These are phyloP conservation scores for Oryzias javanicus DNA, from an alignment of 2,113 vertebrate species.

Conservation along the genomic window DNA sequence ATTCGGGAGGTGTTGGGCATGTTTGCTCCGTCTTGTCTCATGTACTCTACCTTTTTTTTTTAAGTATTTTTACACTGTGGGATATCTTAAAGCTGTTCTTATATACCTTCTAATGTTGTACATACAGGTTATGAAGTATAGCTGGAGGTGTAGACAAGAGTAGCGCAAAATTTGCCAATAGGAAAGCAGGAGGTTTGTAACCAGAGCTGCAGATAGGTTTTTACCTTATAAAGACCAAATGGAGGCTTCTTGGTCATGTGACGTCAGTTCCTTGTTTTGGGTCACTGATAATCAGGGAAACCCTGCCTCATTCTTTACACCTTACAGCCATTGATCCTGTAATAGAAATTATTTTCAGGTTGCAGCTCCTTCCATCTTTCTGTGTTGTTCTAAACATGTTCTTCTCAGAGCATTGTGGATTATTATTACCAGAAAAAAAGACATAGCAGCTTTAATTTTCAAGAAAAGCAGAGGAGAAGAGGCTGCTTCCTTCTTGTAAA, in stretches of 20 bases:
- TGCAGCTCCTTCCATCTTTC: no score
- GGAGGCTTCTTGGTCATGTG: constrained; percentile 9
- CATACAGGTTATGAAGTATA: constrained; percentile 11
- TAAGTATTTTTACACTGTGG: constrained; percentile 4
- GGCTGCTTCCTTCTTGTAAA: no score
- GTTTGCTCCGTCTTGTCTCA: constrained; percentile 11
- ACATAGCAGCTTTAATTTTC: no score
- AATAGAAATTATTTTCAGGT: not conserved
- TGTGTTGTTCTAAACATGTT: no score
- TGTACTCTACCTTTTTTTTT: not conserved
- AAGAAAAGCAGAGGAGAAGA: no score
- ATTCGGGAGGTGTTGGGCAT: constrained; percentile 57
- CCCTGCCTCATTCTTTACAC: constrained; percentile 13
- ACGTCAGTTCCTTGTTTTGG: not conserved
- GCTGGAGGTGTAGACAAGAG: constrained; percentile 18
- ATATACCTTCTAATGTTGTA: constrained; percentile 49
- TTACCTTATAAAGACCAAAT: constrained; percentile 60
- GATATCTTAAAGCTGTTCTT: constrained; percentile 31
- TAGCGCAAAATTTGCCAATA: constrained; percentile 17
- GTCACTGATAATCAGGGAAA: constrained; percentile 10
- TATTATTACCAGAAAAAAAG: no score
- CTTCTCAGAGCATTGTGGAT: no score
- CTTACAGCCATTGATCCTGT: constrained; percentile 10
- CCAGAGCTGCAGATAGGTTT: constrained; percentile 39
- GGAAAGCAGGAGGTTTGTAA: constrained; percentile 33